These are phyloP conservation scores for Molorchus minor DNA, from an alignment of 2,888 invertebrate species.

Conservation along the genomic window DNA sequence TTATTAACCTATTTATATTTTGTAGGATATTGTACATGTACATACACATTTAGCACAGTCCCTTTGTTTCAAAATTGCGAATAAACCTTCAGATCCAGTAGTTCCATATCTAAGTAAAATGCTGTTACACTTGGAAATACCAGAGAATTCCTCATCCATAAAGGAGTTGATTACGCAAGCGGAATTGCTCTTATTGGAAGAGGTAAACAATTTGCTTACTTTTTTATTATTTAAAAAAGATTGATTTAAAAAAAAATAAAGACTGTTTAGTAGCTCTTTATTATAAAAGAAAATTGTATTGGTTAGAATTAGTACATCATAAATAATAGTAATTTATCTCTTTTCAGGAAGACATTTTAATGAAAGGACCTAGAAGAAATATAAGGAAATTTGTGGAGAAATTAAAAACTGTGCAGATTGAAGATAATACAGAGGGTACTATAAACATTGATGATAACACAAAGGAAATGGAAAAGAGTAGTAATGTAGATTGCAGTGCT, in stretches of 20 bases:
- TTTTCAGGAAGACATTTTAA: constrained; percentile 13
- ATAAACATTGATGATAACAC: not conserved
- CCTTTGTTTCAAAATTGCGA: constrained; percentile 28
- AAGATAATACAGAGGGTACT: not conserved
- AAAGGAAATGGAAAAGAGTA: not conserved
- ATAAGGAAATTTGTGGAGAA: constrained; percentile 12
- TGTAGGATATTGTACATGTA: constrained; percentile 25
- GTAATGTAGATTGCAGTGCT: not conserved
- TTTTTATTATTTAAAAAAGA: not conserved
- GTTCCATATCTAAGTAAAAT: constrained; percentile 32
- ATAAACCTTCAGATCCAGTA: constrained; percentile 25
- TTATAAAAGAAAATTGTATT: not conserved
- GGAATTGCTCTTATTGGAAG: constrained; percentile 16
- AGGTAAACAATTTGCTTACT: constrained; percentile 20
- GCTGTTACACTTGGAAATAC: constrained; percentile 32
- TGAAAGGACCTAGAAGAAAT: constrained; percentile 4
- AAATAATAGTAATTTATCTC: too few species aligned
- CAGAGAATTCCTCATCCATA: constrained; percentile 18
- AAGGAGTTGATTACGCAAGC: constrained; percentile 28
- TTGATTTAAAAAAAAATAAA: not conserved
- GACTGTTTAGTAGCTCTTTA: too few species aligned
- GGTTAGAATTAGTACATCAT: not conserved
- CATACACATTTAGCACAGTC: constrained; percentile 33
- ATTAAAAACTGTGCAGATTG: not conserved
- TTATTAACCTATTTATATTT: not conserved